These are phyloP conservation scores for human (Homo sapiens) DNA, from an alignment of 2,113 vertebrate species.

Conservation along the genomic window DNA sequence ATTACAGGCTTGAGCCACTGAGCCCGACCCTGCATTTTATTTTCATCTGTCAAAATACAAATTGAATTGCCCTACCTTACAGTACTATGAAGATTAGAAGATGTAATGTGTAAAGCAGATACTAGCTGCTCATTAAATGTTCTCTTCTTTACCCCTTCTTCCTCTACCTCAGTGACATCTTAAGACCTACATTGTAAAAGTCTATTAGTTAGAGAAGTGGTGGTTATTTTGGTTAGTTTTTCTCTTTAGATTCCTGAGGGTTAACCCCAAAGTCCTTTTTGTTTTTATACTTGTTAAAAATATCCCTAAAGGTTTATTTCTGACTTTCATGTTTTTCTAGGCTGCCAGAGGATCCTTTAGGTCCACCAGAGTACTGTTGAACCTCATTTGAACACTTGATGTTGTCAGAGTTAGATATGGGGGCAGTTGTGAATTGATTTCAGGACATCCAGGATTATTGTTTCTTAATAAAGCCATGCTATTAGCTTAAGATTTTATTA, in stretches of 20 bases:
- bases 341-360: not conserved
- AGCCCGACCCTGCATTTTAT: not conserved
- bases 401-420: not conserved
- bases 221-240: slow-evolving; percentile 12
- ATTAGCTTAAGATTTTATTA: slow-evolving; percentile 27
- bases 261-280: not conserved
- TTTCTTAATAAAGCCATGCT: slow-evolving; percentile 44
- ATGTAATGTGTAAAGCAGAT: not conserved
- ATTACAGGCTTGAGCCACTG: not conserved
- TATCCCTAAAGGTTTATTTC: not conserved
- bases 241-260: slow-evolving; percentile 2
- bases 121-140: not conserved
- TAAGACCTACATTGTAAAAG: slow-evolving; percentile 8
- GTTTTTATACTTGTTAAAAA: slow-evolving; percentile 39
- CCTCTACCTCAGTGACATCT: not conserved
- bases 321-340: not conserved
- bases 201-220: not conserved
- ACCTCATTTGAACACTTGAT: not conserved
- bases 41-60: slow-evolving; percentile 13
- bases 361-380: not conserved
- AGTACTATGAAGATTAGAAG: not conserved
- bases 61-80: not conserved
- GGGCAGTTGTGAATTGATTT: not conserved
- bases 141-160: not conserved
- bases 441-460: not conserved